Evolutionary conservation across 2,797 vertebrate genomes (phyloP).

Genomic region (Clamator glandarius): DNA sequence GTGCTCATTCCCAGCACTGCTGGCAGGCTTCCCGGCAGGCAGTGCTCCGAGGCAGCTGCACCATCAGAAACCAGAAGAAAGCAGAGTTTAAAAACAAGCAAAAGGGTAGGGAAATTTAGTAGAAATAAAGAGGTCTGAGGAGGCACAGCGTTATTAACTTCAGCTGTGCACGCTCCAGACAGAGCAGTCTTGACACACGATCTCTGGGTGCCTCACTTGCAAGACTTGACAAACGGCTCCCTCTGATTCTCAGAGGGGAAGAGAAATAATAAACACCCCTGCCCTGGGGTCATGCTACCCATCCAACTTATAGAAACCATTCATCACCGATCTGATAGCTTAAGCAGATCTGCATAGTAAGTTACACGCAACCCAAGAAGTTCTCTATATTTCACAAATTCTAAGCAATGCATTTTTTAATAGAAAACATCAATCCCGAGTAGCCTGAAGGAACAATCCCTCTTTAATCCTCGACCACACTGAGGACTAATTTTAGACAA

Average conservation of each 20-base stretch:
- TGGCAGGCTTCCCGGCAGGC: not conserved
- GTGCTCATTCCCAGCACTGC: not conserved
- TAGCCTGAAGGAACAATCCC: constrained; percentile 53
- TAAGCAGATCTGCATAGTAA: constrained; percentile 45
- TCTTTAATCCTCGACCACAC: constrained; percentile 62
- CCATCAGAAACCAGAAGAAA: not conserved
- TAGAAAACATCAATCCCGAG: constrained; percentile 70
- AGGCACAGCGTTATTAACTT: constrained; percentile 16
- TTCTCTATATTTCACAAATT: constrained; percentile 41
- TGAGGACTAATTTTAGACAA: constrained; percentile 63
- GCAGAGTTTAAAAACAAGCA: not conserved
- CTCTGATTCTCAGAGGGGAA: not conserved
- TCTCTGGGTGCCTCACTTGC: not conserved
- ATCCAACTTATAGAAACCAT: constrained; percentile 43
- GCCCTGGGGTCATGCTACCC: constrained; percentile 22
- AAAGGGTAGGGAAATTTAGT: not conserved
- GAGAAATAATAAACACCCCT: not conserved
- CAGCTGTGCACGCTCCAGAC: not conserved
- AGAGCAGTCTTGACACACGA: not conserved
- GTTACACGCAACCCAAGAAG: constrained; percentile 5
- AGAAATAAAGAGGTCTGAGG: constrained; percentile 15
- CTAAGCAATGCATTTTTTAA: constrained; percentile 63
- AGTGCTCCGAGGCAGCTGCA: not conserved
- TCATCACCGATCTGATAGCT: constrained; percentile 48
- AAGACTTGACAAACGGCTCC: constrained; percentile 45